phyloP scores from a whole-genome alignment of 2,888 invertebrate genomes.

The Rhogogaster chlorosoma region DNA sequence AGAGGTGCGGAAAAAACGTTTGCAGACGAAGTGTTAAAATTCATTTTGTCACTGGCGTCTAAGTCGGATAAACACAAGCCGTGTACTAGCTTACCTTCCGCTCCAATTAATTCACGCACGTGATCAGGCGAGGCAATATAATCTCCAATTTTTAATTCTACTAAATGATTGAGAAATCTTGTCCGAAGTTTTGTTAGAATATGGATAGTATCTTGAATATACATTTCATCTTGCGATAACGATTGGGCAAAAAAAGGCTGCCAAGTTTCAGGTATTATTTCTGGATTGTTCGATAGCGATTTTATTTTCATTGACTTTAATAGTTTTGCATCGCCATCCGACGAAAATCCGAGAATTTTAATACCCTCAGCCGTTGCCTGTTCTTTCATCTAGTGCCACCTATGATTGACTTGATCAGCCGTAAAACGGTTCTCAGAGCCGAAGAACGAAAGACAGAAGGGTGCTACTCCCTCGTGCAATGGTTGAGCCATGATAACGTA shows the following conservation, averaged over 20 bases:
- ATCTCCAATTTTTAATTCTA: constrained; percentile 14
- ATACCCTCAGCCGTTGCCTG: constrained; percentile 50
- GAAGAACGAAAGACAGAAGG: constrained; percentile 55
- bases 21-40: too few relatives aligned
- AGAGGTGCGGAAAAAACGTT: too few relatives aligned
- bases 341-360: constrained; percentile 55
- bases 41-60: constrained; percentile 44
- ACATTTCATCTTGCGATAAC: neutral
- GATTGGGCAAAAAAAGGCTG: neutral
- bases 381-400: constrained; percentile 53
- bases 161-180: constrained; percentile 28
- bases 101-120: constrained; percentile 20
- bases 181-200: constrained; percentile 42
- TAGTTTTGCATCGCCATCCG: constrained; percentile 57
- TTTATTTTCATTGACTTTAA: constrained; percentile 56
- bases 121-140: constrained; percentile 7
- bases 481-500: constrained; percentile 55
- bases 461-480: constrained; percentile 5
- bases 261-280: neutral
- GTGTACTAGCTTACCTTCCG: constrained; percentile 37
- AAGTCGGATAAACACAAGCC: constrained; percentile 13
- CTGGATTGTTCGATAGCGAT: constrained; percentile 17
- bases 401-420: constrained; percentile 33
- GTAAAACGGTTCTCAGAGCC: constrained; percentile 57
- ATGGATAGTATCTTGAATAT: constrained; percentile 47